Evolutionary conservation across 2,888 invertebrate species (phyloP).

Genomic region (Sesia bembeciformis): DNA sequence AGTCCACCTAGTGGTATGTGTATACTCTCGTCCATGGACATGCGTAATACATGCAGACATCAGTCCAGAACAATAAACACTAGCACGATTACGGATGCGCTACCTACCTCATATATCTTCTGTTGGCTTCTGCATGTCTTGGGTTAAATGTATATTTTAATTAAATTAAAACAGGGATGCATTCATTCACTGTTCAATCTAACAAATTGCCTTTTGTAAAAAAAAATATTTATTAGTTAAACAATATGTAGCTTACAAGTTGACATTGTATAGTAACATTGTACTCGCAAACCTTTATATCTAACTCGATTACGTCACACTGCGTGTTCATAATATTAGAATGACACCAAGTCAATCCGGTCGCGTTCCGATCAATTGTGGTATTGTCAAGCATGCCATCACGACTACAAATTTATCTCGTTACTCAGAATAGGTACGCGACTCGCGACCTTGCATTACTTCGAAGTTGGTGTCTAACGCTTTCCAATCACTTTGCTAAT

Average conservation of each 20-base stretch:
- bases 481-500: not conserved
- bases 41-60: no score
- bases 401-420: conserved; percentile 17
- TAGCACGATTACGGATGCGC: no score
- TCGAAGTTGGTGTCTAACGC: not conserved
- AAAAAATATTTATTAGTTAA: no score
- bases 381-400: conserved; percentile 8
- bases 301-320: not conserved
- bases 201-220: no score
- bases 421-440: conserved; percentile 22
- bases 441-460: conserved; percentile 2
- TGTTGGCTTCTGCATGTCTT: no score
- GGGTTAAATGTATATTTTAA: no score
- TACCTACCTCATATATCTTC: no score
- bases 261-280: not conserved
- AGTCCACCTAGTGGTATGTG: no score
- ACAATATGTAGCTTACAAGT: not conserved
- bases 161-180: no score
- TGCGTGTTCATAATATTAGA: not conserved
- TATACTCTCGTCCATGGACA: no score
- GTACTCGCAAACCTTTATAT: not conserved
- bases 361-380: not conserved
- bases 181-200: no score
- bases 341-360: not conserved
- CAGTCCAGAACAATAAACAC: no score